Conservation (phyloP, 2,113 vertebrate species). For the Taxidea taxus region DNA sequence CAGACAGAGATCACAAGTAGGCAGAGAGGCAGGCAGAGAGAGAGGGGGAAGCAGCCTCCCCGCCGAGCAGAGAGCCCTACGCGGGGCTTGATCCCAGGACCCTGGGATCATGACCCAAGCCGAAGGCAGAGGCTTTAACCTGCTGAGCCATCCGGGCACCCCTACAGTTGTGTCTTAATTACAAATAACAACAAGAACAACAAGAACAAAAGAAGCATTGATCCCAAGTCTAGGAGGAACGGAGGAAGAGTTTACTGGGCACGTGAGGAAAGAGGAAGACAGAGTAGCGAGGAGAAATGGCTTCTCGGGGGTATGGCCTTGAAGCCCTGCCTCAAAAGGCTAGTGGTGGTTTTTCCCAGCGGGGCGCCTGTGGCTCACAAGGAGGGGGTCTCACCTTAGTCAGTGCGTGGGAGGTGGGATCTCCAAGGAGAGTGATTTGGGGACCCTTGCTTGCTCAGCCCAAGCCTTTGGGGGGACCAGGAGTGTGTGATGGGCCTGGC, state of each 20-base stretch:
- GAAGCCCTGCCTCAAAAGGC: not conserved
- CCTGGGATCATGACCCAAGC: too few relatives aligned
- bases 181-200: not conserved
- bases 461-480: not conserved
- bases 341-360: not conserved
- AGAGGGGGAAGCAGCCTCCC: too few relatives aligned
- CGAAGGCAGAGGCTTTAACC: too few relatives aligned
- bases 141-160: too few relatives aligned
- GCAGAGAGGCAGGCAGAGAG: too few relatives aligned
- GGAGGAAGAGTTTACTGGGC: not conserved
- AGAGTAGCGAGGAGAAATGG: not conserved
- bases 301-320: not conserved
- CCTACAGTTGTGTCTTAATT: not conserved
- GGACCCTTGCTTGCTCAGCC: not conserved
- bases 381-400: accelerated
- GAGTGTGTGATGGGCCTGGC: accelerated
- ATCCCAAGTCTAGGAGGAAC: not conserved
- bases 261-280: not conserved
- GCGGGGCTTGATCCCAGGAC: too few relatives aligned
- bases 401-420: not conserved
- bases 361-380: not conserved
- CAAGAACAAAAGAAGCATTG: not conserved
- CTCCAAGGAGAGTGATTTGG: not conserved
- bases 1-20: too few relatives aligned
- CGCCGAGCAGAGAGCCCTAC: too few relatives aligned